Evolutionary conservation across 2,888 invertebrate genomes (phyloP), one percentile per base, ranked within the genome.

Genomic region (Zhengitettix transpicula): DNA sequence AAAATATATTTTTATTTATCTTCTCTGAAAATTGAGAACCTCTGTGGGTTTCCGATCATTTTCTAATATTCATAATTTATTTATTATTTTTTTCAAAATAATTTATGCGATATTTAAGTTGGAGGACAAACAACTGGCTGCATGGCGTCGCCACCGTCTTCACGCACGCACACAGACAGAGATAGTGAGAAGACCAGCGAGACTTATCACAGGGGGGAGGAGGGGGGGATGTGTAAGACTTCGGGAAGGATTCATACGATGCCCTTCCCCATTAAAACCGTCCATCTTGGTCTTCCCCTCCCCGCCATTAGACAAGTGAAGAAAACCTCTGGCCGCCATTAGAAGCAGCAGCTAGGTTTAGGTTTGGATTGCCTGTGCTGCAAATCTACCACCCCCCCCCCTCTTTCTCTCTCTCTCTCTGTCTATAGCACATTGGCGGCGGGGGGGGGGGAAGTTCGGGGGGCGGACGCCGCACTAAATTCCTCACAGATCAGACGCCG

Each of bases 401-500:
- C 47, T 28, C 47, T 8, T 47, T 7, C 28, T n/a, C n/a, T n/a
- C 28, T 7, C 28, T 28, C 28, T 28, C 28, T 28, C 28, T n/a
- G n/a, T 28, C 69, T 68, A 68, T 68, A 69, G 53, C 53, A 53
- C 53, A 53, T 53, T n/a, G n/a, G n/a, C n/a, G n/a, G n/a, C n/a
- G n/a, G n/a, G n/a, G n/a, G n/a, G n/a, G n/a, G n/a, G n/a, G n/a
- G n/a, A n/a, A n/a, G n/a, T n/a, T n/a, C n/a, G n/a, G 16, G 53
- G 17, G 17, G 53, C 53, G 68, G 17, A 42, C 57, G 66, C 64
- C 67, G 70, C 70, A 69, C 70, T 72, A 72, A 72, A 73, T 73
- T 72, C 71, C 71, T 72, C 72, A 72, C 68, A 71, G 71, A 71
- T 73, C 72, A 71, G 69, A 70, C 71, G 71, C 71, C 71, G 73